phyloP scores from a whole-genome alignment of 2,888 invertebrate genomes.

The Clanis bilineata region DNA sequence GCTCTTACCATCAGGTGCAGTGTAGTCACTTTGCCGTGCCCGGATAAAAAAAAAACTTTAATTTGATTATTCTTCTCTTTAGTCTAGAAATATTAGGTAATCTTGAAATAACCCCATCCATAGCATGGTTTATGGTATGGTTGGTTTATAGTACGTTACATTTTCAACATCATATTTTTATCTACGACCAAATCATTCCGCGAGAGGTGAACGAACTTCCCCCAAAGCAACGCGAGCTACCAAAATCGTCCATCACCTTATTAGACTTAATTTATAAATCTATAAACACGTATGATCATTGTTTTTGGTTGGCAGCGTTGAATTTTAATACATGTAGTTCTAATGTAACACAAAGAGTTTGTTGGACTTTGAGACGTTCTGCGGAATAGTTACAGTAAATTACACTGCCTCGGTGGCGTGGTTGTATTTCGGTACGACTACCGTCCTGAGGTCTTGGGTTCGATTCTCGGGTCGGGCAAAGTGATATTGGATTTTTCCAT shows the following conservation, averaged over 20 bases:
- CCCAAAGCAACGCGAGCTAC: constrained; percentile 28
- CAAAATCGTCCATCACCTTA: constrained; percentile 48
- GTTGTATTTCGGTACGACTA: no score
- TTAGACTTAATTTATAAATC: constrained; percentile 49
- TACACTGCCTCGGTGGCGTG: no score
- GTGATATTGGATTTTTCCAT: no score
- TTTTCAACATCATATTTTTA: constrained; percentile 25
- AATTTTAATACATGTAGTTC: constrained; percentile 4
- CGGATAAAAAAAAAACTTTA: no score
- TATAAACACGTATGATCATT: constrained; percentile 48
- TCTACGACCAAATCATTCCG: constrained; percentile 26
- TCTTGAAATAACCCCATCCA: not conserved
- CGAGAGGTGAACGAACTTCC: constrained; percentile 30
- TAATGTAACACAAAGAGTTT: constrained; percentile 33
- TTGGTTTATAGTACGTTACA: not conserved
- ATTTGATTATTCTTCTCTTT: not conserved
- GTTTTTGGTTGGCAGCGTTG: constrained; percentile 28
- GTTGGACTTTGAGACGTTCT: constrained; percentile 30
- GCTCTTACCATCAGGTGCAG: no score
- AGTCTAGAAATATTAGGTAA: not conserved
- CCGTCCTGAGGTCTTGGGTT: no score
- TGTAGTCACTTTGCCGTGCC: no score
- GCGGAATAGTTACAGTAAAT: constrained; percentile 6
- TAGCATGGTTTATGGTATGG: not conserved
- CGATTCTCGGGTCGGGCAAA: no score